Percentiles rank a stretch among this genome's conserved stretches.
Conservation (phyloP, 2,888 invertebrate genomes). For the Drosophila anomalata region DNA sequence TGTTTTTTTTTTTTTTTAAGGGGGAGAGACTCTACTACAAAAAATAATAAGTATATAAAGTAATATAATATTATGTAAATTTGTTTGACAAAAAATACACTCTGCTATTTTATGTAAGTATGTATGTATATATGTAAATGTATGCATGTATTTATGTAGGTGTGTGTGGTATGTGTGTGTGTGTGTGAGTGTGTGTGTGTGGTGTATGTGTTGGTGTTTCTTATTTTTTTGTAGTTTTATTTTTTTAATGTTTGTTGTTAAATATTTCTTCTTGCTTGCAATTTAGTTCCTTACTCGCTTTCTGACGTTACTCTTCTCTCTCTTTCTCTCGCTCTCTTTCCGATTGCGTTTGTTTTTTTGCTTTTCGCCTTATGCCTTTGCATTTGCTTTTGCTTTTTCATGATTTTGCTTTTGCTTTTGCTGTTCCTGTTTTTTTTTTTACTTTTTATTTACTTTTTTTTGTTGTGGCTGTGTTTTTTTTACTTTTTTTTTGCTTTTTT, state of each 20-base stretch:
- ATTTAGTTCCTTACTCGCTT: slow-evolving; percentile 24
- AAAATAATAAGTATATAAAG: slow-evolving; percentile 45
- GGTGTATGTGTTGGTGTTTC: slow-evolving; percentile 7
- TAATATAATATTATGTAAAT: slow-evolving; percentile 61
- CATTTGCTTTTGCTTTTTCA: slow-evolving; percentile 1
- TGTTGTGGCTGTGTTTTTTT: slow-evolving; percentile 8
- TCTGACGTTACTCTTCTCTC: slow-evolving; percentile 15
- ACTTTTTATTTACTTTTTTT: neutral
- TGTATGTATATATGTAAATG: slow-evolving; percentile 40
- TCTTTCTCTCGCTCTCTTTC: slow-evolving; percentile 12
- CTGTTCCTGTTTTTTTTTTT: slow-evolving; percentile 9
- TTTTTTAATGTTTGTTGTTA: slow-evolving; percentile 13
- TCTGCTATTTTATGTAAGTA: slow-evolving; percentile 48
- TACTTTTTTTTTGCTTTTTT: slow-evolving; percentile 1
- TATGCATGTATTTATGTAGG: slow-evolving; percentile 30
- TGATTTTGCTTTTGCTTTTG: slow-evolving; percentile 9
- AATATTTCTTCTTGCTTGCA: slow-evolving; percentile 29
- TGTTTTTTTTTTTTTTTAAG: neutral
- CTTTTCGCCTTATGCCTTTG: slow-evolving; percentile 8
- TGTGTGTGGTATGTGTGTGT: neutral
- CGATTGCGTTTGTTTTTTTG: slow-evolving; percentile 8
- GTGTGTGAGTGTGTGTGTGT: slow-evolving; percentile 7
- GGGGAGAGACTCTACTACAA: slow-evolving; percentile 40
- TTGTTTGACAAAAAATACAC: slow-evolving; percentile 77
- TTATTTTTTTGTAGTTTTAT: slow-evolving; percentile 5